A percentile compares a stretch with the other conserved stretches of the same genome.
Evolutionary conservation across 2,113 vertebrate genomes (phyloP).

Genomic region (Tapirus terrestris): DNA sequence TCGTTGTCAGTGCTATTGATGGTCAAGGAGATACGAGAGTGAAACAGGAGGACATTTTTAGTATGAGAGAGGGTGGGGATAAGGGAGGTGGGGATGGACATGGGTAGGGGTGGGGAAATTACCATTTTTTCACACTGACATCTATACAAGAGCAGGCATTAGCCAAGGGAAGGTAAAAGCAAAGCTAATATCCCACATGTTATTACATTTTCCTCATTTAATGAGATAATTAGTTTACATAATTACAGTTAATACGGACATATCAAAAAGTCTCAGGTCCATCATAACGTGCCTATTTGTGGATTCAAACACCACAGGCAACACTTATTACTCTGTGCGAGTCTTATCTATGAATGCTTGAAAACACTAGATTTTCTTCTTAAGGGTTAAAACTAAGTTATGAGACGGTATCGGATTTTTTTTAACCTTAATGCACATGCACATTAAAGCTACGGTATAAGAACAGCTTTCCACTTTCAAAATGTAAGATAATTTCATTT

Average conservation of each 20-base stretch:
- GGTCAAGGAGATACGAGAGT: background rate
- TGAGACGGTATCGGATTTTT: background rate
- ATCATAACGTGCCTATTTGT: background rate
- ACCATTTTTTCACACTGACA: background rate
- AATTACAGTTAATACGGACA: background rate
- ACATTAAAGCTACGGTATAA: background rate
- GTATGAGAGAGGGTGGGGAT: background rate
- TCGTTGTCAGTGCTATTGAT: background rate
- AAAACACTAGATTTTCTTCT: background rate
- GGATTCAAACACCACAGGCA: background rate
- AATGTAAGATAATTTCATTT: constrained; percentile 16
- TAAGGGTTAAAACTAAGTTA: background rate
- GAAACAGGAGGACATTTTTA: background rate
- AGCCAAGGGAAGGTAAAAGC: background rate
- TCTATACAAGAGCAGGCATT: background rate
- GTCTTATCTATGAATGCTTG: background rate
- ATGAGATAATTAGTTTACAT: background rate
- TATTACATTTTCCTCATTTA: background rate
- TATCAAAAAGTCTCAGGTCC: background rate
- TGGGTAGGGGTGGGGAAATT: rapidly evolving
- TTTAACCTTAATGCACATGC: background rate
- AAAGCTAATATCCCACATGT: background rate
- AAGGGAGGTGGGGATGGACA: background rate
- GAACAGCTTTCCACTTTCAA: background rate
- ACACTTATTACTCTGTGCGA: background rate